Percentiles rank a stretch among this genome's conserved stretches.
Evolutionary conservation across 2,113 vertebrate genomes (phyloP).

Genomic region (Candoia aspera): DNA sequence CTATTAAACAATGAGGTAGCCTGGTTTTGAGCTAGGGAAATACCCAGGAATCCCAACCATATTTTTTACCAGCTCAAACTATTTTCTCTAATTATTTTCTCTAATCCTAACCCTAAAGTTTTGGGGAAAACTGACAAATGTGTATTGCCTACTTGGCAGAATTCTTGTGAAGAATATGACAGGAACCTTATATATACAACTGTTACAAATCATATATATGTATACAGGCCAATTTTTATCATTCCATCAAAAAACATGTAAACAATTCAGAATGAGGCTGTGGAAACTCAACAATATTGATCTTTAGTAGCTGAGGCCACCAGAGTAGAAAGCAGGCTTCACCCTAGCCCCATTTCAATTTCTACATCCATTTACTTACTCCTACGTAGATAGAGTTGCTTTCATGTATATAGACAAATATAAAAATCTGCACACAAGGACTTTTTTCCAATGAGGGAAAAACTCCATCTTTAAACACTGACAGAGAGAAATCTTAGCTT

Average conservation of each 20-base stretch:
- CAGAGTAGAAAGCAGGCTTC: neutral
- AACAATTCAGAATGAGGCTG: neutral
- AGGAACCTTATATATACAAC: neutral
- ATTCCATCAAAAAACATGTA: neutral
- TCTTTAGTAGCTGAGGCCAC: neutral
- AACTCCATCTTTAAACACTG: neutral
- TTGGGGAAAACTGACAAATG: neutral
- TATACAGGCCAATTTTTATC: neutral
- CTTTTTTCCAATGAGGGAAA: neutral
- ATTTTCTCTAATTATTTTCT: constrained; percentile 1
- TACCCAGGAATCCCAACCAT: constrained; percentile 19
- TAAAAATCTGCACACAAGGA: neutral
- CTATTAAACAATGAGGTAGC: constrained; percentile 20
- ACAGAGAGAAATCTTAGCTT: neutral
- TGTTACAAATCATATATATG: neutral
- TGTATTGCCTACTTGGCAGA: neutral
- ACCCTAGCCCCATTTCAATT: neutral
- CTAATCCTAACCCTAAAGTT: neutral
- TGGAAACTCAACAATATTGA: neutral
- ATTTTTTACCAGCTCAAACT: neutral
- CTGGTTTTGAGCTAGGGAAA: constrained; percentile 1
- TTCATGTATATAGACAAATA: neutral
- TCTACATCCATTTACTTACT: neutral
- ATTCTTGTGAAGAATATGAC: neutral
- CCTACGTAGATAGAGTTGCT: neutral